Percentiles rank a stretch among this genome's conserved stretches.
These are phyloP conservation scores for Helicolenus hilgendorfi DNA, from an alignment of 2,797 vertebrate species.

Conservation along the genomic window DNA sequence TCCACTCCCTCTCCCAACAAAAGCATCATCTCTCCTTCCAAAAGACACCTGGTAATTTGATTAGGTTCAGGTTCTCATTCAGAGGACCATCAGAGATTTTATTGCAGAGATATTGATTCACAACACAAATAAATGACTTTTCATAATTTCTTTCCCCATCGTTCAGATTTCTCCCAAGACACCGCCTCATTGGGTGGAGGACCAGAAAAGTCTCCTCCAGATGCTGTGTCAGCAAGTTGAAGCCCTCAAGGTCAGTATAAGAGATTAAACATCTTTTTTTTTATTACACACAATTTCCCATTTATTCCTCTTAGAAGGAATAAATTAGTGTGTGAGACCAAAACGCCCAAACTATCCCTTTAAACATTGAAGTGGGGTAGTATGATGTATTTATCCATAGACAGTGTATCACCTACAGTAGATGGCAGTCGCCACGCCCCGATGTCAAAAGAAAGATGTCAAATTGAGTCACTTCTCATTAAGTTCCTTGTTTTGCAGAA, in stretches of 20 bases:
- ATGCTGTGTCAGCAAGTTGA: constrained; percentile 98
- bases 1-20: constrained; percentile 93
- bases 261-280: neutral
- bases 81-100: neutral
- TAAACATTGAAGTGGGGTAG: no score
- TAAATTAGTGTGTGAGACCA: neutral
- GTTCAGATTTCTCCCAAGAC: constrained; percentile 95
- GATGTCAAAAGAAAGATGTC: neutral
- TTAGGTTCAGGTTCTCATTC: neutral
- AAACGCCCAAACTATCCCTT: no score
- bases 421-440: no score
- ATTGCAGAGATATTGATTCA: neutral
- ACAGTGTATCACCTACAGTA: no score
- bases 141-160: neutral
- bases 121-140: neutral
- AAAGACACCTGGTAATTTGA: constrained; percentile 92
- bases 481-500: constrained; percentile 87
- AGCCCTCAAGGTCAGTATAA: constrained; percentile 94
- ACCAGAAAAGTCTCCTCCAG: constrained; percentile 96
- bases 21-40: constrained; percentile 93
- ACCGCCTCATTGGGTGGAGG: constrained; percentile 97
- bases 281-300: neutral
- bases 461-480: neutral
- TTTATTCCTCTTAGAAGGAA: neutral
- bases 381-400: no score